Evolutionary conservation across 2,888 invertebrate genomes (phyloP).

Genomic region (Chrysolina haemoptera): DNA sequence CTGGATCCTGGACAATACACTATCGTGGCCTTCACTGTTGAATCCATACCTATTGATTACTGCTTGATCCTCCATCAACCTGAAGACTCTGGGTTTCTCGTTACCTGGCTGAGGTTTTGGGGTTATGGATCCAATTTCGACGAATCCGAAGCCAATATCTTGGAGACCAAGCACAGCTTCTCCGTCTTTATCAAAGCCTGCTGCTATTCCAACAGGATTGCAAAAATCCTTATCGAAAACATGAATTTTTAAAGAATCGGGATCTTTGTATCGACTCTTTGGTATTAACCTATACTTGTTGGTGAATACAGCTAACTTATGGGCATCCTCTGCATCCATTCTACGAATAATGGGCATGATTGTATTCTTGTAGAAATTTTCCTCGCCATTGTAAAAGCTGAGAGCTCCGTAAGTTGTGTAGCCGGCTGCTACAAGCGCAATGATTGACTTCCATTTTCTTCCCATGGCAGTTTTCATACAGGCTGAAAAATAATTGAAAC

Average conservation of each 20-base stretch:
- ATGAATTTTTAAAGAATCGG: conserved; percentile 76
- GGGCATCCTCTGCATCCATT: conserved; percentile 87
- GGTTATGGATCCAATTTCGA: conserved; percentile 97
- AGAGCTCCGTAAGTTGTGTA: conserved; percentile 77
- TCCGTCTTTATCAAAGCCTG: conserved; percentile 98
- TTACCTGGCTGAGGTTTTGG: conserved; percentile 95
- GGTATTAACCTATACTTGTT: conserved; percentile 85
- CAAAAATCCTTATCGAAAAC: conserved; percentile 81
- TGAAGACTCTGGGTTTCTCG: conserved; percentile 92
- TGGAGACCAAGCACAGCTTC: conserved; percentile 89
- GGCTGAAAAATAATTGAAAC: background rate
- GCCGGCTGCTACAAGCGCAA: conserved; percentile 69
- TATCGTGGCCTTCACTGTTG: conserved; percentile 93
- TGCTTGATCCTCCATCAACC: conserved; percentile 87
- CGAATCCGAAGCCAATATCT: conserved; percentile 92
- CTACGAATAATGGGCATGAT: conserved; percentile 81
- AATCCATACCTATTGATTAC: conserved; percentile 97
- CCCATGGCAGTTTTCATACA: background rate
- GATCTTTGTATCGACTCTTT: conserved; percentile 74
- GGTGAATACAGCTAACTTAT: conserved; percentile 82
- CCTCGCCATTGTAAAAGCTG: conserved; percentile 82
- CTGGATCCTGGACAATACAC: conserved; percentile 79
- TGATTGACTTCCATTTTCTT: background rate
- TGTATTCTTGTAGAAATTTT: conserved; percentile 82
- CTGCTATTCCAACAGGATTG: conserved; percentile 98